phyloP scores from a whole-genome alignment of 2,888 invertebrate species.

The Heliothis peltigera region DNA sequence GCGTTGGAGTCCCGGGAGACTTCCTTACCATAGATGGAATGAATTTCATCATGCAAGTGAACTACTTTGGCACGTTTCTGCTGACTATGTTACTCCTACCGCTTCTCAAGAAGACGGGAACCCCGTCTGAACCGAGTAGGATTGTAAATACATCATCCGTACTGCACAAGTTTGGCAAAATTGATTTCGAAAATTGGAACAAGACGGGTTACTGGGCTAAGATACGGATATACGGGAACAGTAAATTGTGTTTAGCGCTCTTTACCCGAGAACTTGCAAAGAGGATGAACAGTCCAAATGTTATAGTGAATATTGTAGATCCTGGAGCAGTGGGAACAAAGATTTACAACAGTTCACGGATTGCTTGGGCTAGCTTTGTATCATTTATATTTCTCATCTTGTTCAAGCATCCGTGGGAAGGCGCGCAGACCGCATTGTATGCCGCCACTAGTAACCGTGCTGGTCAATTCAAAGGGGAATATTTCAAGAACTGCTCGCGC shows the following conservation, averaged over 20 bases:
- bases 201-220: conserved; percentile 87
- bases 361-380: conserved; percentile 88
- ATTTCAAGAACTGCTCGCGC: conserved; percentile 94
- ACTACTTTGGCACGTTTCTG: conserved; percentile 97
- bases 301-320: conserved; percentile 94
- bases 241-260: conserved; percentile 93
- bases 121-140: conserved; percentile 91
- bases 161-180: conserved; percentile 91
- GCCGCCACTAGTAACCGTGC: conserved; percentile 93
- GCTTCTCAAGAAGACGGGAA: conserved; percentile 91
- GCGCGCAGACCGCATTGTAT: conserved; percentile 94
- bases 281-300: conserved; percentile 90
- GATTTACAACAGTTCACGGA: conserved; percentile 90
- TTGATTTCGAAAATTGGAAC: conserved; percentile 93
- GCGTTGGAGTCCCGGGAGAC: conserved; percentile 91
- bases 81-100: conserved; percentile 96
- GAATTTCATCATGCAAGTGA: conserved; percentile 97
- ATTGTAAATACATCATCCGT: conserved; percentile 95
- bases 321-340: conserved; percentile 95
- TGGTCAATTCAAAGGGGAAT: conserved; percentile 92
- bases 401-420: conserved; percentile 94
- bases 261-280: conserved; percentile 93
- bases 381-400: conserved; percentile 91
- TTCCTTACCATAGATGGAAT: conserved; percentile 93
- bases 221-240: conserved; percentile 88